Base-by-base conservation (phyloP, 2,113 vertebrate genomes). In the Clarias gariepinus region DNA sequence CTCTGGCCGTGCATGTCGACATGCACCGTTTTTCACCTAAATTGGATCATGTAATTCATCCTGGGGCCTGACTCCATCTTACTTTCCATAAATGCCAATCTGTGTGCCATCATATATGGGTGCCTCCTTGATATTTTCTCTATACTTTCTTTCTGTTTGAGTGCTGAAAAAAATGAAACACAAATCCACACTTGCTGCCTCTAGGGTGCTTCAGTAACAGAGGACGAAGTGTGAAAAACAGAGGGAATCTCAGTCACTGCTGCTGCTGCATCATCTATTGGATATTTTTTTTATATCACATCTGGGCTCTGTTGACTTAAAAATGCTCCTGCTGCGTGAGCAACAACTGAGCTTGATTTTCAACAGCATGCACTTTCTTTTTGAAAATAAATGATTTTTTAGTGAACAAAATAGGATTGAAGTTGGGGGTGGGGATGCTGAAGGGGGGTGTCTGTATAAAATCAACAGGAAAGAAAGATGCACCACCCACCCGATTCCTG, bases 1-100 rank as follows among this genome's bases (percentile, higher is more conserved):
- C 88, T 79, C 84, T 90, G 84, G 87, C 83, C 1, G 61, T 89
- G 85, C 86, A 82, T 90, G 92, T 91, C 87, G 91, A 92, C 89
- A 84, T 91, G 89, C 89, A 87, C 89, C 82, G 87, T 73, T 89
- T 82, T 91, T 90, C 90, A 80, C 86, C 84, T 89, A 94, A 93
- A 95, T 94, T 94, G 93, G 92, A 91, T 91, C 89, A 90, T 89
- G 89, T 86, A 93, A 93, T 94, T 93, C 92, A 91, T n/a, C 88
- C 91, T 86, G 91, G 90, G 90, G 89, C 92, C 91, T 83, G 87
- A 86, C 88, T 91, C 91, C 87, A 91, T 91, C 89, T 83, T 87
- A 90, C 87, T 93, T 90, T 90, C 90, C 89, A 93, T 92, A 89
- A 93, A 91, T 88, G 92, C 91, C 93, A 90, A 89, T 91, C 87